Percentiles rank a stretch among this genome's conserved stretches.
These are phyloP conservation scores for Lepeophtheirus nordmannii DNA, from an alignment of 2,888 invertebrate genomes.

Conservation along the genomic window DNA sequence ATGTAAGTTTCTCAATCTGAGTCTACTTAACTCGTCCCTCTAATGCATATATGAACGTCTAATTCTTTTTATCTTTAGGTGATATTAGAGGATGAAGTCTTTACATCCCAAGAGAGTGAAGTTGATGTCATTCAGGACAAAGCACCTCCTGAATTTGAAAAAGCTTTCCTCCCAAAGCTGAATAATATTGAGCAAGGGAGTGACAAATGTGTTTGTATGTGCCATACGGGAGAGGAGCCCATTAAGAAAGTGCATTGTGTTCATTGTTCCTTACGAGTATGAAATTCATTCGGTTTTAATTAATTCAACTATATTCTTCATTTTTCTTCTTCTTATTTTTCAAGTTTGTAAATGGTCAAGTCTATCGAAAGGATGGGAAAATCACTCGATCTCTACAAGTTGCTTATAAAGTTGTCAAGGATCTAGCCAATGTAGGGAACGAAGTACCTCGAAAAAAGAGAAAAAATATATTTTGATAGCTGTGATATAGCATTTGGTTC, in stretches of 20 bases:
- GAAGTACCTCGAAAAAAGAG: conserved; percentile 1
- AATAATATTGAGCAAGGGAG: neutral
- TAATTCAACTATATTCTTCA: neutral
- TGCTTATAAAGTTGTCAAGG: neutral
- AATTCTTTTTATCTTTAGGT: neutral
- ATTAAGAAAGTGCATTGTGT: neutral
- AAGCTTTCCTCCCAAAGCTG: neutral
- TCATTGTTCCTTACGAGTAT: neutral
- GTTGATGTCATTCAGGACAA: neutral
- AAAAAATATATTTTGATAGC: neutral
- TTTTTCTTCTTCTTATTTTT: neutral
- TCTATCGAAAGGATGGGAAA: neutral
- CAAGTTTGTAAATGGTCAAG: neutral
- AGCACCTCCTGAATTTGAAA: neutral
- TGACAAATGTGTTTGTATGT: neutral
- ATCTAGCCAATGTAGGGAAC: neutral
- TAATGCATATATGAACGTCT: too few species aligned
- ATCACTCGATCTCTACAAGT: neutral
- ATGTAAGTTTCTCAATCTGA: neutral
- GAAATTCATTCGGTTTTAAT: neutral
- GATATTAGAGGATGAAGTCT: neutral
- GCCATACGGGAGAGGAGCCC: neutral
- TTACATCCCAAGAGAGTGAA: neutral
- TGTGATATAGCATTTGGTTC: too few species aligned
- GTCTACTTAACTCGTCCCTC: neutral